These are phyloP conservation scores for Limonius californicus DNA, from an alignment of 1,140 invertebrate genomes.

Conservation along the genomic window DNA sequence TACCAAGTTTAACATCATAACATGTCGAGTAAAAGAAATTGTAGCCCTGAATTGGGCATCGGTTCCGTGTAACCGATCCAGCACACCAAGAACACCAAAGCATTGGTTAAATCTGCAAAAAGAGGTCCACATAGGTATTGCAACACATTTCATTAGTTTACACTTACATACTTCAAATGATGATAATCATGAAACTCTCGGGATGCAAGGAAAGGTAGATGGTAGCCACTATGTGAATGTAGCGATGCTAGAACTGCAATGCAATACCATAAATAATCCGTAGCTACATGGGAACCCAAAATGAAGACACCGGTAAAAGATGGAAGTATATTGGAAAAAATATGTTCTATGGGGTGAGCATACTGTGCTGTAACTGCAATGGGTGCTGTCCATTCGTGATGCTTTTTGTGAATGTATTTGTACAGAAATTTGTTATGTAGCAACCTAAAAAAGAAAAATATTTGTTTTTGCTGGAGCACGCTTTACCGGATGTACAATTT, in stretches of 20 bases:
- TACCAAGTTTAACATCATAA: conserved; percentile 75
- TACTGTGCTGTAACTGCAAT: conserved; percentile 80
- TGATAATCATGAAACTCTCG: conserved; percentile 89
- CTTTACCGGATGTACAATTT: too few species aligned
- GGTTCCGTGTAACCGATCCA: conserved; percentile 84
- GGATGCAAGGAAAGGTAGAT: conserved; percentile 82
- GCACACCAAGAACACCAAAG: conserved; percentile 77
- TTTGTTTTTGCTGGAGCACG: too few species aligned
- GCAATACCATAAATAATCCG: conserved; percentile 78
- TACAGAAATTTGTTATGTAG: conserved; percentile 73
- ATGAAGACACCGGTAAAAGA: conserved; percentile 76
- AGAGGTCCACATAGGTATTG: too few species aligned
- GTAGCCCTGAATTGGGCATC: conserved; percentile 73
- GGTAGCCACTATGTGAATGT: conserved; percentile 84
- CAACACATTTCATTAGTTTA: too few species aligned
- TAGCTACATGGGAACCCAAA: conserved; percentile 77
- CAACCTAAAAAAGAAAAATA: conserved; percentile 52
- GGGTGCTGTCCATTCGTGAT: conserved; percentile 82
- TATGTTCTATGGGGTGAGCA: conserved; percentile 83
- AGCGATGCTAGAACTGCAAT: conserved; percentile 75
- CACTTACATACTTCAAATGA: conserved; percentile 63
- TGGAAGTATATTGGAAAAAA: conserved; percentile 78
- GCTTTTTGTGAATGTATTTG: conserved; percentile 80
- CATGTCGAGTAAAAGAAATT: conserved; percentile 67
- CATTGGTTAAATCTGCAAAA: conserved; percentile 77